Evolutionary conservation across 2,113 vertebrate genomes (phyloP).

Genomic region (Pterophyllum scalare): DNA sequence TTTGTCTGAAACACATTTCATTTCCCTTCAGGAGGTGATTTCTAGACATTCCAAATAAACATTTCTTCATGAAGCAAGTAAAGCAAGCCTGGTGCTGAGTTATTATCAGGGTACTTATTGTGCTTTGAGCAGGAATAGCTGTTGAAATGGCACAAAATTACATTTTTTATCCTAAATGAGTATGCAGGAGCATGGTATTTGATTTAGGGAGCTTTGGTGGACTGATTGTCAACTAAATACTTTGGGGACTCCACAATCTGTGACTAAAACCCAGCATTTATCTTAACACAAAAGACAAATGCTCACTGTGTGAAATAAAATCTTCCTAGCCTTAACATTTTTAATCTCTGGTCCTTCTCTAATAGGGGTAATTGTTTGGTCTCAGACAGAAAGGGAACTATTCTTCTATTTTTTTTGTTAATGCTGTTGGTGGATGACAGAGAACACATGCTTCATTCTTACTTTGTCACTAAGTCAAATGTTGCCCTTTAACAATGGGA

Average conservation of each 20-base stretch:
- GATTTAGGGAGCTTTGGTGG: slow-evolving; percentile 9
- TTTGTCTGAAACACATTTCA: slow-evolving; percentile 63
- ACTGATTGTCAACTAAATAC: slow-evolving; percentile 21
- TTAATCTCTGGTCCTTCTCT: slow-evolving; percentile 16
- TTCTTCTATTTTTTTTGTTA: background rate
- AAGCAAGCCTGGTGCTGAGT: slow-evolving; percentile 8
- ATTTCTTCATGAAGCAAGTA: slow-evolving; percentile 13
- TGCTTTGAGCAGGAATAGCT: slow-evolving; percentile 5
- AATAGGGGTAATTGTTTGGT: slow-evolving; percentile 30
- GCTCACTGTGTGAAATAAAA: background rate
- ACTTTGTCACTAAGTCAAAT: slow-evolving; percentile 25
- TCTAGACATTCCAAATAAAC: slow-evolving; percentile 30
- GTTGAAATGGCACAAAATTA: slow-evolving; percentile 15
- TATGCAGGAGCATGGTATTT: background rate
- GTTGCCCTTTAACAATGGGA: slow-evolving; percentile 39
- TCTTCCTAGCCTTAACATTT: slow-evolving; percentile 15
- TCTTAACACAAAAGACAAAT: slow-evolving; percentile 21
- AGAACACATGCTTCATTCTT: slow-evolving; percentile 33
- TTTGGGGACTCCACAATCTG: slow-evolving; percentile 17
- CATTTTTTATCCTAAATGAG: slow-evolving; percentile 25
- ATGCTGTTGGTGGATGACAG: slow-evolving; percentile 29
- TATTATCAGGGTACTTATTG: background rate
- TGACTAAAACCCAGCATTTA: slow-evolving; percentile 29
- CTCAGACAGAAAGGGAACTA: background rate
- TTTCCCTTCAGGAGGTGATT: slow-evolving; percentile 55